Conservation (phyloP, 2,797 vertebrate genomes). For the Protonibea diacanthus region DNA sequence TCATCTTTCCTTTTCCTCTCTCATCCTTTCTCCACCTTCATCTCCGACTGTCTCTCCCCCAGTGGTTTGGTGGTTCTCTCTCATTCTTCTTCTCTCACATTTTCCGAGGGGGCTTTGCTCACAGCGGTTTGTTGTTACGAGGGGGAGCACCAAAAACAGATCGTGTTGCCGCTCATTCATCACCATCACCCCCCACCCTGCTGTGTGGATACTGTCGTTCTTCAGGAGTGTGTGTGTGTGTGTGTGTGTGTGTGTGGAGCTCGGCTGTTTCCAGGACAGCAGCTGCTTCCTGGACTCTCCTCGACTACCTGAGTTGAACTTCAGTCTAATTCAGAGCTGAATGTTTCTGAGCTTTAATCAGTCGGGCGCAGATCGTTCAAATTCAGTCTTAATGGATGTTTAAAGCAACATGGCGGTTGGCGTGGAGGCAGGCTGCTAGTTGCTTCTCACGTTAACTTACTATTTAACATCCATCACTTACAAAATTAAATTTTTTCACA, state of each 20-base stretch:
- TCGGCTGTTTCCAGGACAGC: conserved; percentile 37
- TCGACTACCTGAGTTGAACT: conserved; percentile 30
- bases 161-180: conserved; percentile 47
- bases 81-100: background rate
- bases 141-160: conserved; percentile 33
- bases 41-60: background rate
- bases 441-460: too few species aligned
- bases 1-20: background rate
- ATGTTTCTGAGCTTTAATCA: background rate
- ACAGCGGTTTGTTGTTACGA: conserved; percentile 51
- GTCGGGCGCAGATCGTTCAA: too few species aligned
- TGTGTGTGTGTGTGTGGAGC: background rate
- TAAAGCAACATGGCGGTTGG: too few species aligned
- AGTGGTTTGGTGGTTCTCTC: conserved; percentile 6
- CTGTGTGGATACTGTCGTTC: background rate
- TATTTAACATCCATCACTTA: too few species aligned
- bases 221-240: conserved; percentile 25
- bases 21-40: background rate
- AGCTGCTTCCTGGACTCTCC: conserved; percentile 46
- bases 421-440: too few species aligned
- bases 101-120: conserved; percentile 52
- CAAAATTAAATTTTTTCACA: too few species aligned
- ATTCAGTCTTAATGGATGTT: too few species aligned
- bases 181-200: background rate
- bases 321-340: background rate